Evolutionary conservation across 2,888 invertebrate species (phyloP), one percentile per base, ranked within the genome.

Genomic region (Trilocha varians): DNA sequence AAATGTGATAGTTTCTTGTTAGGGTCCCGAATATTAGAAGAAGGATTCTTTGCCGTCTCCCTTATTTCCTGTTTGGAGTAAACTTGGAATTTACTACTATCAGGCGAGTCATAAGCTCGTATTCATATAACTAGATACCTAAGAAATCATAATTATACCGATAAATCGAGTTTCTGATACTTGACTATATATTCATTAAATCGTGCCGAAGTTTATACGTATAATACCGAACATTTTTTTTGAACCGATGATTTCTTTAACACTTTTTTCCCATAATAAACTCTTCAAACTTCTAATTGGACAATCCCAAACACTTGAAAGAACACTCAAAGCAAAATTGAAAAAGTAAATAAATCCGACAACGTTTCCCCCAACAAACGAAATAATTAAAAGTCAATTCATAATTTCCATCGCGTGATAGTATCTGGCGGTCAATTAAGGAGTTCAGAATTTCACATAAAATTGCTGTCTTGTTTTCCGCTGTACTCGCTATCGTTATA

Each of bases 401-500:
- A 68, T 70, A 73, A 72, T 65, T 54, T 54, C 59, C 61, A 61
- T 70, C 46, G 68, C 73, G 65, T 70, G 79, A 80, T 77, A 57
- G 54, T 70, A 80, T 84, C 82, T 70, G 53, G 49, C 55, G 72
- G 78, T 79, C 82, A 83, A 84, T 84, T 84, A 84, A 79, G 72
- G 76, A 71, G 62, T 67, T 66, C 70, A 68, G 68, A 82, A 76
- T 79, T 78, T 70, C 69, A 73, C 66, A 73, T 78, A 77, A 79
- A 75, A 79, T 76, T 74, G 74, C 72, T 84, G 82, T 85, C 84
- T 84, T 78, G 74, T 79, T 77, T 80, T 75, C 78, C 79, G 73
- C 66, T 57, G 59, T 49, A 57, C 52, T 50, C 50, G 50, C 63
- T 83, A 83, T 83, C 83, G 59, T 53, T 56, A 65, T 78, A 82